Base-by-base conservation (phyloP, 1,140 invertebrate species). In the Heliconius nattereri region DNA sequence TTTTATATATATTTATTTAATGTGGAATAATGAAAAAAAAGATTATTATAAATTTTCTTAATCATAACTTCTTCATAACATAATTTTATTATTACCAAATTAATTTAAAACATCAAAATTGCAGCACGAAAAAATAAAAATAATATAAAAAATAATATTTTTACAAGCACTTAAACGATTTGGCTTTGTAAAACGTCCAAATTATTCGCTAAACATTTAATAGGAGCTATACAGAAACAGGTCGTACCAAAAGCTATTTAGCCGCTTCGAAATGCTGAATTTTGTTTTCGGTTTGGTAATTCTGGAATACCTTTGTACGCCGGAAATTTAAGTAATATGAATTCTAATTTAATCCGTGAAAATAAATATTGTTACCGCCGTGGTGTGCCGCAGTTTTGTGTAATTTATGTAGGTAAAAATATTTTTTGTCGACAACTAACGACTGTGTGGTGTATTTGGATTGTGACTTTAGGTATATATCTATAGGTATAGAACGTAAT, bases 201-300 rank as follows among this genome's bases (percentile, higher is more conserved):
- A 66, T 26, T 60, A 60, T 60, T 60, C 54, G n/a, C 54, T 60
- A 60, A 60, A 66, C 23, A 66, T 26, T 66, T 26, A 66, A 66
- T 66, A 26, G 60, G 9, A 3, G 60, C 23, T 66, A 29, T 66
- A 29, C 60, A 26, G 23, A 66, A 66, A 66, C 60, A 66, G 23
- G 60, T 66, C 54, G 54, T 26, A 60, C 54, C 20, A 29, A 66
- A 66, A 66, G 23, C 60, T 66, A 29, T 66, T 66, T 57, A 57
- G 9, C 20, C 54, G 20, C 54, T 57, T 57, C n/a, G n/a, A 57
- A 57, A 57, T 57, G n/a, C 54, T 66, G 60, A 66, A 66, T 66
- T 66, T 29, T 66, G 60, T 66, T 66, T 66, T 29, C 26, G 60
- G 60, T 57, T n/a, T 57, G 54, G 54, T 66, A 66, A 66, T 66